Evolutionary conservation across 2,888 invertebrate species (phyloP).

Genomic region (Leptothorax acervorum): DNA sequence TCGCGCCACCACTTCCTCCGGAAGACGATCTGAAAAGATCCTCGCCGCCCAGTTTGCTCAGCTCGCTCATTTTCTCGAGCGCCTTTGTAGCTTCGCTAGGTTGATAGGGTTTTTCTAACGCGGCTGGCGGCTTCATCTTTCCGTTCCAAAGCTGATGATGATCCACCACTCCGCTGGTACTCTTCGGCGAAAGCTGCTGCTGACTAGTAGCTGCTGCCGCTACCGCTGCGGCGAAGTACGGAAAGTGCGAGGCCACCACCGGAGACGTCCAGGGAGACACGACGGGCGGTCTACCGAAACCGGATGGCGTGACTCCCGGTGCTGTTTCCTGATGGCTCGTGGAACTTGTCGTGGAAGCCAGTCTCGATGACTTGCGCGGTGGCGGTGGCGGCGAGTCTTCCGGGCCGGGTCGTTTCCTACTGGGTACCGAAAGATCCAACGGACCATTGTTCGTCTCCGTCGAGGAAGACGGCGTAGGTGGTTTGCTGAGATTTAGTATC

Average conservation of each 20-base stretch:
- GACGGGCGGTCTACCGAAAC: conserved; percentile 90
- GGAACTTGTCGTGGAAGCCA: conserved; percentile 73
- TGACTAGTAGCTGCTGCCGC: conserved; percentile 90
- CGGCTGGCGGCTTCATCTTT: conserved; percentile 90
- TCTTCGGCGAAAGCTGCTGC: conserved; percentile 89
- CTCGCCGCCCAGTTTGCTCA: conserved; percentile 94
- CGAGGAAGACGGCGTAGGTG: conserved; percentile 87
- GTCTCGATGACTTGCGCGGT: conserved; percentile 89
- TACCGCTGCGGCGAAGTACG: conserved; percentile 92
- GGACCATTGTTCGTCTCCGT: conserved; percentile 89
- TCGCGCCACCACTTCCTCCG: conserved; percentile 82
- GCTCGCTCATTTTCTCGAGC: conserved; percentile 95
- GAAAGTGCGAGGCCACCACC: conserved; percentile 91
- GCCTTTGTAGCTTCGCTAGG: conserved; percentile 95
- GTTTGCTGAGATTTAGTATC: conserved; percentile 91
- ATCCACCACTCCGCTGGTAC: conserved; percentile 86
- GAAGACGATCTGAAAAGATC: conserved; percentile 90
- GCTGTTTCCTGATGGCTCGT: conserved; percentile 78
- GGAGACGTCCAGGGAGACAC: conserved; percentile 93
- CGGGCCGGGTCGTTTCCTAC: conserved; percentile 90
- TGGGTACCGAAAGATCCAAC: conserved; percentile 92
- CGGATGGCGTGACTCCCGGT: conserved; percentile 78
- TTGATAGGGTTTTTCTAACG: conserved; percentile 83
- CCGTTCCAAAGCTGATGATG: conserved; percentile 90
- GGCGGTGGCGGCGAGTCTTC: conserved; percentile 89